These are phyloP conservation scores for Hippocampus comes DNA, from an alignment of 2,113 vertebrate genomes.

Conservation along the genomic window DNA sequence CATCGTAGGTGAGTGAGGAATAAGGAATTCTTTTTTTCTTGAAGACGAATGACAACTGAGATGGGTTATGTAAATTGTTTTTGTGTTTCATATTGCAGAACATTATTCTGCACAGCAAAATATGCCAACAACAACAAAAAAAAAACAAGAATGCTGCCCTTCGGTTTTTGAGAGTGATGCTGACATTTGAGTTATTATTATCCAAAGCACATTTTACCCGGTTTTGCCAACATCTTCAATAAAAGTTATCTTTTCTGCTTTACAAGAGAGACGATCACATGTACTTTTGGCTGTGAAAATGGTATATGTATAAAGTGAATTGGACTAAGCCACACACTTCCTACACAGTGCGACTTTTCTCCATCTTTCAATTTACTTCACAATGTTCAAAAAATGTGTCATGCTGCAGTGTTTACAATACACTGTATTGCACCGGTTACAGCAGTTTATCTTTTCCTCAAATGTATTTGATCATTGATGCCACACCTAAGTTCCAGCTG, in stretches of 20 bases:
- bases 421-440: too few relatives aligned
- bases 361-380: too few relatives aligned
- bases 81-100: constrained; percentile 15
- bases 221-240: neutral
- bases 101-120: constrained; percentile 35
- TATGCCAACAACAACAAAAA: neutral
- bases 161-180: neutral
- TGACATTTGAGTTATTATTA: neutral
- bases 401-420: too few relatives aligned
- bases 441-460: too few relatives aligned
- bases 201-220: neutral
- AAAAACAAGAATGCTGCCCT: neutral
- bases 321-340: too few relatives aligned
- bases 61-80: constrained; percentile 64
- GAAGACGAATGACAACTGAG: constrained; percentile 56
- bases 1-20: constrained; percentile 52
- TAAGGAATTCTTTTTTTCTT: constrained; percentile 47
- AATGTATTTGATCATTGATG: too few relatives aligned
- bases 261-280: neutral
- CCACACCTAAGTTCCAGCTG: too few relatives aligned
- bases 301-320: too few relatives aligned
- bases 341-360: too few relatives aligned
- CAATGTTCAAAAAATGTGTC: too few relatives aligned
- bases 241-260: neutral
- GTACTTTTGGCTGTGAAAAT: too few relatives aligned